A percentile compares a stretch with the other conserved stretches of the same genome.
Conservation (phyloP, 2,888 invertebrate genomes). For the Bimastos eiseni region DNA sequence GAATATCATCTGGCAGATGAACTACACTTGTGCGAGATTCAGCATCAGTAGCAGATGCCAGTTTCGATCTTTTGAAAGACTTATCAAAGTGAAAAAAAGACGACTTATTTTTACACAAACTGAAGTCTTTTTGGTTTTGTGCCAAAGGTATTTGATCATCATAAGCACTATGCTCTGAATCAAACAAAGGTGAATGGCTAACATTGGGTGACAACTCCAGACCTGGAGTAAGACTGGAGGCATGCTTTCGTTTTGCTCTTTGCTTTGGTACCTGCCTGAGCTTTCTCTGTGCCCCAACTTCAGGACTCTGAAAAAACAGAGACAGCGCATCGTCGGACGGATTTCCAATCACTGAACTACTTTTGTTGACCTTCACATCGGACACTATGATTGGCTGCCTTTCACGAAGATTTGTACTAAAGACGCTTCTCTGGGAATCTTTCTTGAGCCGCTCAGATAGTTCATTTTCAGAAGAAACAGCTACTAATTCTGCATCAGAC, state of each 20-base stretch:
- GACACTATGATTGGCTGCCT: not conserved
- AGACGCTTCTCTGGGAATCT: not conserved
- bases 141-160: not conserved
- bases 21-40: not conserved
- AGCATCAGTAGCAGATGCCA: not conserved
- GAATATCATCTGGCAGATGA: not conserved
- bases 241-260: not conserved
- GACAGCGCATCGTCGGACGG: conserved; percentile 14
- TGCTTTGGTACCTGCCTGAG: not conserved
- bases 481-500: conserved; percentile 7
- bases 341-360: not conserved
- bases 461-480: not conserved
- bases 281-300: not conserved
- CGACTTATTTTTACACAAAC: not conserved
- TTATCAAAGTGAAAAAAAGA: not conserved
- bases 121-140: not conserved
- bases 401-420: not conserved
- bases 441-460: not conserved
- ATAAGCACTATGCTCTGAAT: not conserved
- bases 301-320: conserved; percentile 18
- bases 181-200: not conserved
- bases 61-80: not conserved
- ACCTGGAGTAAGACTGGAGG: not conserved
- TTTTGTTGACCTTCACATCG: not conserved
- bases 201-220: conserved; percentile 3